Evolutionary conservation across 2,113 vertebrate species (phyloP).

Genomic region (Gambusia affinis): DNA sequence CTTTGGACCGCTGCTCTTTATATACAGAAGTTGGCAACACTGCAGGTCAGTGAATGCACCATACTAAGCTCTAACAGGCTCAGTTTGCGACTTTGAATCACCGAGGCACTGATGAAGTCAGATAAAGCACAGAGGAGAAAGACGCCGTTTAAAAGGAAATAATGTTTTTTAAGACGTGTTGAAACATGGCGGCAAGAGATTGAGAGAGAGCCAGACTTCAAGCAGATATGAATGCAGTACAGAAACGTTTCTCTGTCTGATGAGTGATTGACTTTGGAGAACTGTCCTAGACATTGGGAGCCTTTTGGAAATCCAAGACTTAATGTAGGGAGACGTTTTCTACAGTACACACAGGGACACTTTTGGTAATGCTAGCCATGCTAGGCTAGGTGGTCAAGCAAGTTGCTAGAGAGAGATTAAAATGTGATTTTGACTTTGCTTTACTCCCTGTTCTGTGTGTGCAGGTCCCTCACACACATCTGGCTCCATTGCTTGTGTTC

Average conservation of each 20-base stretch:
- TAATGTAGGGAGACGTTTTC: background rate
- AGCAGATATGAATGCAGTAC: background rate
- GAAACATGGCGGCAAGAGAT: background rate
- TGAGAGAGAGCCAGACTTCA: background rate
- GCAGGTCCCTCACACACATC: background rate
- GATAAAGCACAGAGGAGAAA: background rate
- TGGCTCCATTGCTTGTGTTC: background rate
- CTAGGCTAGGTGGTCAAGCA: too few species aligned
- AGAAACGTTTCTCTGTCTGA: background rate
- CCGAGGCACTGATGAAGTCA: background rate
- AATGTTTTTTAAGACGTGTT: background rate
- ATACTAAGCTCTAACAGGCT: background rate
- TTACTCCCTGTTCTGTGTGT: background rate
- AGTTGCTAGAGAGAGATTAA: background rate
- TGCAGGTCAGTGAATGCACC: background rate
- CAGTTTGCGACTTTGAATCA: background rate
- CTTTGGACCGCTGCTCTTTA: background rate
- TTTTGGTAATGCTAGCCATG: background rate
- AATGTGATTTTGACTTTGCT: background rate
- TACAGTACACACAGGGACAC: background rate
- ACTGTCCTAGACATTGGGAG: background rate
- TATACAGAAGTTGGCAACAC: too few species aligned
- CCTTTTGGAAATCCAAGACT: background rate
- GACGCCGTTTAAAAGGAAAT: background rate
- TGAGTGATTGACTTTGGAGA: background rate